Evolutionary conservation across 2,797 vertebrate genomes (phyloP), one percentile per base, ranked within the genome.

Genomic region (Melanotaenia boesemani): DNA sequence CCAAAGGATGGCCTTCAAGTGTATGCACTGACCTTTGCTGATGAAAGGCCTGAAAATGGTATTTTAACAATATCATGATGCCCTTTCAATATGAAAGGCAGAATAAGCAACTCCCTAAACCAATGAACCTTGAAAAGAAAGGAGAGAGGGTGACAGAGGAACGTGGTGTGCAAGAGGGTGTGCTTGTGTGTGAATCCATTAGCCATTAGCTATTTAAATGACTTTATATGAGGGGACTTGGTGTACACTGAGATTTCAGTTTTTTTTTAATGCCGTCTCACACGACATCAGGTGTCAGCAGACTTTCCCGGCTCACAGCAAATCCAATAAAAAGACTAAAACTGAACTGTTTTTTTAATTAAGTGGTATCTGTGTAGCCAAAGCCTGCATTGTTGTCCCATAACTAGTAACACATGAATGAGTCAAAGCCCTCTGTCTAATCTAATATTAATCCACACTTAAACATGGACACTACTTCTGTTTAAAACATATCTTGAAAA

Each of bases 11-110:
- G 79, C 89, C 90, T 93, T 93, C 88, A 89, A 94, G 91, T 92
- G 89, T 93, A 93, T 91, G 91, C 91, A 83, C 83, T 93, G 93
- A 93, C 94, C 94, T 95, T 95, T 94, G 72, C 89, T 93, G 93
- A 94, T 94, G 93, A 95, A 95, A 94, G 92, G 67, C 26, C 66
- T 65, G 72, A 91, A 94, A 95, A 90, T 93, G 90, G 86, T 93
- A 94, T 94, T 94, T 94, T 92, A 95, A 94, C 94, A 94, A 94
- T 94, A 93, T 94, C 89, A 79, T 58, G 90, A 93, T 94, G 94
- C 89, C 92, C 93, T 95, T 95, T 95, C 84, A 80, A 85, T 89
- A 92, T 93, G 91, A 94, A 94, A 95, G 90, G 88, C 70, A 37
- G 87, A 79, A 74, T 85, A 89, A 90, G 80, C 79, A 89, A 83